Percentiles rank a stretch among this genome's conserved stretches.
Evolutionary conservation across 2,113 vertebrate genomes (phyloP).

Genomic region (Nannospalax galili): DNA sequence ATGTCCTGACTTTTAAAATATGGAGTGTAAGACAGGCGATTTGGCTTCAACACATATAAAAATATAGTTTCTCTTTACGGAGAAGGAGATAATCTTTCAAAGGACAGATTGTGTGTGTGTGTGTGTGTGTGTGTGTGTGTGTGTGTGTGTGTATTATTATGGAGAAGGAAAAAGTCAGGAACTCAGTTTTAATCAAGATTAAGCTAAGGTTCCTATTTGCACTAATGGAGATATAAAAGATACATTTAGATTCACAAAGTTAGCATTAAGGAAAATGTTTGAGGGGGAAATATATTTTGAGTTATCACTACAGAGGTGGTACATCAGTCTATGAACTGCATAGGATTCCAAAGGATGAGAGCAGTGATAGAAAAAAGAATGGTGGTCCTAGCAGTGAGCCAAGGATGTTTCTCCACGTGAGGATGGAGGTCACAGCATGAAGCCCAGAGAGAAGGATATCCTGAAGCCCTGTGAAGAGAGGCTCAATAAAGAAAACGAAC

Average conservation of each 20-base stretch:
- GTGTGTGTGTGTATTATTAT: background rate
- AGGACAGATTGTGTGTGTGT: background rate
- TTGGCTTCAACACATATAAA: conserved; percentile 1
- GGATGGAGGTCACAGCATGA: background rate
- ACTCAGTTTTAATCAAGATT: background rate
- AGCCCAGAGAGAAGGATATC: background rate
- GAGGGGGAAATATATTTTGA: background rate
- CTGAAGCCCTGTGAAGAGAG: background rate
- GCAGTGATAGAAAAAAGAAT: background rate
- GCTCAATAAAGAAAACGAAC: background rate
- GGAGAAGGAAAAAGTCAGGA: background rate
- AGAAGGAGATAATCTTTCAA: background rate
- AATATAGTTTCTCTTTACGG: conserved; percentile 12
- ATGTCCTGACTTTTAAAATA: background rate
- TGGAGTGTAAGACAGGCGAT: background rate
- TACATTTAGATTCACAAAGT: background rate
- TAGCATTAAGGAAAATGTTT: background rate
- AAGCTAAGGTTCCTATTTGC: background rate
- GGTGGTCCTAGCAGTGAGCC: background rate
- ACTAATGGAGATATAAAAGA: background rate
- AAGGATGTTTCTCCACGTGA: background rate
- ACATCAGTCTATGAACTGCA: background rate
- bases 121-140: background rate
- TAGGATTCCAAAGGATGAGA: background rate
- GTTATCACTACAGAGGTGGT: background rate